Percentiles rank a stretch among this genome's conserved stretches.
phyloP scores from a whole-genome alignment of 2,888 invertebrate species.

The Uloborus plumipes region DNA sequence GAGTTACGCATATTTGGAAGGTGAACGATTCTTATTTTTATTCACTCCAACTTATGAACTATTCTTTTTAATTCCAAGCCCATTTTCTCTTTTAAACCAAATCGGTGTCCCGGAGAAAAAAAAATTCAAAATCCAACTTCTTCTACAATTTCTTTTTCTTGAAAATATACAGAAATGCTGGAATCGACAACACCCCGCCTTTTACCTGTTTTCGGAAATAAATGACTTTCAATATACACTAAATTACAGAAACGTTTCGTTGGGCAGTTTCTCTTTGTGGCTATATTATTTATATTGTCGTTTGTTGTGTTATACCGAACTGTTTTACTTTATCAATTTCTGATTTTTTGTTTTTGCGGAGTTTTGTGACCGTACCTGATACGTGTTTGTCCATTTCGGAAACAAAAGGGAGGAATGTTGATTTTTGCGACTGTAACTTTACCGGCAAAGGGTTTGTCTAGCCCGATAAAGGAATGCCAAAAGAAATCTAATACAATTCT shows the following conservation, averaged over 20 bases:
- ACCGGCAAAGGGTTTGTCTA: constrained; percentile 38
- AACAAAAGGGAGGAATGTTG: constrained; percentile 34
- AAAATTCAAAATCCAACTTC: too few relatives aligned
- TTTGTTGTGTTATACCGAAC: constrained; percentile 21
- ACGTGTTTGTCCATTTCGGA: constrained; percentile 5
- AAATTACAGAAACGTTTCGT: constrained; percentile 62
- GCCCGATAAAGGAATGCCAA: too few relatives aligned
- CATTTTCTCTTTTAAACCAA: neutral
- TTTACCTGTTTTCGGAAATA: constrained; percentile 62
- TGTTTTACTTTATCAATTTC: constrained; percentile 17
- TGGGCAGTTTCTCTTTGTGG: constrained; percentile 40
- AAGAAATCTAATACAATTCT: too few relatives aligned
- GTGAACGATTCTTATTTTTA: neutral
- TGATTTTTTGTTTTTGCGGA: constrained; percentile 13
- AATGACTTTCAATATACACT: constrained; percentile 64
- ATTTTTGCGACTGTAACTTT: constrained; percentile 10
- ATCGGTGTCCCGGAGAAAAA: too few relatives aligned
- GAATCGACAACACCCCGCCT: constrained; percentile 57
- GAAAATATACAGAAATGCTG: constrained; percentile 51
- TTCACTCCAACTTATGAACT: neutral
- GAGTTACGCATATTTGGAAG: too few relatives aligned
- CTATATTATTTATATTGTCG: constrained; percentile 63
- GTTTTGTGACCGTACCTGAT: constrained; percentile 4
- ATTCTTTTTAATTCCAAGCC: constrained; percentile 10
- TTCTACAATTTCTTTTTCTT: constrained; percentile 5